These are phyloP conservation scores for Phocides pigmalion DNA, from an alignment of 1,140 invertebrate genomes.

Conservation along the genomic window DNA sequence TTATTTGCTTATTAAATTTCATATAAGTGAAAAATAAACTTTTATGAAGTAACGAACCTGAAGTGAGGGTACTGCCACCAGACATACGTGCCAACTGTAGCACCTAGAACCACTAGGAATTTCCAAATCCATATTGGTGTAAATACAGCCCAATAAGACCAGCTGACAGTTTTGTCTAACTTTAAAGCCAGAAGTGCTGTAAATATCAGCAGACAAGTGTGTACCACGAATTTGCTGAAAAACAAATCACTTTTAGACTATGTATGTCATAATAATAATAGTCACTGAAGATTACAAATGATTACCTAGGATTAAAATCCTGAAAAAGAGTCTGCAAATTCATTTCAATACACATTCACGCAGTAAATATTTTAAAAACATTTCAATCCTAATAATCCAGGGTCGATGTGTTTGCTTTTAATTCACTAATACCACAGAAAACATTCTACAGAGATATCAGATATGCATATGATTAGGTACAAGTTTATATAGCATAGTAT, in stretches of 20 bases:
- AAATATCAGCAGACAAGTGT: constrained; percentile 95
- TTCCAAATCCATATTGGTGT: constrained; percentile 99
- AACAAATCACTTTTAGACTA: constrained; percentile 41
- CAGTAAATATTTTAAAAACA: constrained; percentile 45
- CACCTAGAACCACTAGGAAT: constrained; percentile 93
- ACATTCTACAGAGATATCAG: too few species aligned
- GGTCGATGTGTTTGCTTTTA: constrained; percentile 21
- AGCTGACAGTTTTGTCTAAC: constrained; percentile 92
- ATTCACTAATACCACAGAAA: too few species aligned
- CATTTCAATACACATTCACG: constrained; percentile 85
- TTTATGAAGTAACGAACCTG: constrained; percentile 84
- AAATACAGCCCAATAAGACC: constrained; percentile 98
- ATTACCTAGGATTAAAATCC: constrained; percentile 96
- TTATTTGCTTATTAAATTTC: too few species aligned
- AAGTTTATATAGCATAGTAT: too few species aligned
- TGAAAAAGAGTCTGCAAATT: constrained; percentile 95
- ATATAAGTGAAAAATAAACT: background rate
- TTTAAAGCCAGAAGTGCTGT: constrained; percentile 94
- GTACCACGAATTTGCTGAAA: constrained; percentile 97
- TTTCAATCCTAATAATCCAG: constrained; percentile 52
- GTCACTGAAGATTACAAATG: constrained; percentile 28
- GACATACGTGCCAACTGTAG: constrained; percentile 94
- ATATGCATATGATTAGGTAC: too few species aligned
- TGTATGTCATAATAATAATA: constrained; percentile 22
- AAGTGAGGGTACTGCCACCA: constrained; percentile 98